Evolutionary conservation across 1,140 invertebrate genomes (phyloP).

Genomic region (Hyles euphorbiae): DNA sequence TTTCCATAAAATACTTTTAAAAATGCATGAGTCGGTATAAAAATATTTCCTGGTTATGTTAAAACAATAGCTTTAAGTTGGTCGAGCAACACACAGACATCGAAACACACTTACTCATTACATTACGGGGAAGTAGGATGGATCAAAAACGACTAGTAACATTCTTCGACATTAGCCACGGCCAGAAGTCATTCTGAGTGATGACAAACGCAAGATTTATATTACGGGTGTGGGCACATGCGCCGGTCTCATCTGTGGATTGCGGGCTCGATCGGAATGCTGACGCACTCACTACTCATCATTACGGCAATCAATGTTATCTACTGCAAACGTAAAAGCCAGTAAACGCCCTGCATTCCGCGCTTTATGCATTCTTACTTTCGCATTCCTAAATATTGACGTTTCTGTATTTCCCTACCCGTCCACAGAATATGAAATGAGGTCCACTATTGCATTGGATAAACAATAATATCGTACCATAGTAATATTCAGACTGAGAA

Average conservation of each 20-base stretch:
- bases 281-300: slow-evolving; percentile 12
- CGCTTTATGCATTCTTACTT: slow-evolving; percentile 17
- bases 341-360: slow-evolving; percentile 34
- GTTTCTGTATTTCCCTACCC: too few species aligned
- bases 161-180: slow-evolving; percentile 23
- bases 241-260: not conserved
- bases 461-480: too few species aligned
- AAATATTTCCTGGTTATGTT: too few species aligned
- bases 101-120: too few species aligned
- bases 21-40: too few species aligned
- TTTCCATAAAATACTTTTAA: too few species aligned
- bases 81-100: too few species aligned
- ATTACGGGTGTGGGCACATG: slow-evolving; percentile 2
- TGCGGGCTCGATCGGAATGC: not conserved
- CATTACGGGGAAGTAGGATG: too few species aligned
- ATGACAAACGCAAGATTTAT: slow-evolving; percentile 25
- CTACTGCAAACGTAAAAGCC: not conserved
- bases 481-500: too few species aligned
- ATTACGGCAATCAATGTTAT: slow-evolving; percentile 24
- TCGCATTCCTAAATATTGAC: slow-evolving; percentile 21
- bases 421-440: too few species aligned
- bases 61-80: slow-evolving; percentile 2
- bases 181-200: slow-evolving; percentile 19
- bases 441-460: too few species aligned
- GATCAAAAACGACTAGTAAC: slow-evolving; percentile 10